These are phyloP conservation scores for Kryptopterus vitreolus DNA, from an alignment of 2,797 vertebrate genomes.

Conservation along the genomic window DNA sequence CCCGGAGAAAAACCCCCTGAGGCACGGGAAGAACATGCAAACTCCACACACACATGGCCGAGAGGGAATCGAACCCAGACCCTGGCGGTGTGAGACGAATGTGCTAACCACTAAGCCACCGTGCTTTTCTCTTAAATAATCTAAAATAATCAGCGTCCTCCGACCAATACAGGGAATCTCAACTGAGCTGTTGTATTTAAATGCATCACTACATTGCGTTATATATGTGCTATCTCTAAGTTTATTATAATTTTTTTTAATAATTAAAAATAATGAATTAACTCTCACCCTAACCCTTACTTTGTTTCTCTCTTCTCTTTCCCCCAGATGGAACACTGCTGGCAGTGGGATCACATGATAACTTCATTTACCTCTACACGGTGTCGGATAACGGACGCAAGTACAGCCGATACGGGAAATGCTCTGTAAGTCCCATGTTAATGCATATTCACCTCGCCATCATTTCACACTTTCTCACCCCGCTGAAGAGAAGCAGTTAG, in stretches of 20 bases:
- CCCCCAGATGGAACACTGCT: conserved; percentile 85
- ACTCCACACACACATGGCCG: too few species aligned
- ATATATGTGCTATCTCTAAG: neutral
- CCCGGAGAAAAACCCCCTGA: too few species aligned
- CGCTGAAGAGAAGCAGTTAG: neutral
- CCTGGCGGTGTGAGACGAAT: too few species aligned
- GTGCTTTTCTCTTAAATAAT: too few species aligned
- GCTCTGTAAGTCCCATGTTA: conserved; percentile 81
- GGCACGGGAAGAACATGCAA: too few species aligned
- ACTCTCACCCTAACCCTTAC: conserved; percentile 10
- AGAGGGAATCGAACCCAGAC: too few species aligned
- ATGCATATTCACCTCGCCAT: neutral
- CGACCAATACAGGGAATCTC: neutral
- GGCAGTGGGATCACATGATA: conserved; percentile 97
- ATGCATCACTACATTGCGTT: neutral
- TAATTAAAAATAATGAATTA: neutral
- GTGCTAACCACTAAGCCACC: too few species aligned
- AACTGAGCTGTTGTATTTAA: neutral
- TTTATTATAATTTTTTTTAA: neutral
- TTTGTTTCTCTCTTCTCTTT: neutral
- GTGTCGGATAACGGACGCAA: conserved; percentile 94
- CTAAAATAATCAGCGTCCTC: neutral
- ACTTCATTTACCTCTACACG: conserved; percentile 96
- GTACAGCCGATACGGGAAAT: conserved; percentile 94
- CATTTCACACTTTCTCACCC: neutral